Percentiles rank a stretch among this genome's conserved stretches.
Evolutionary conservation across 2,113 vertebrate genomes (phyloP).

Genomic region (Mustela nigripes): DNA sequence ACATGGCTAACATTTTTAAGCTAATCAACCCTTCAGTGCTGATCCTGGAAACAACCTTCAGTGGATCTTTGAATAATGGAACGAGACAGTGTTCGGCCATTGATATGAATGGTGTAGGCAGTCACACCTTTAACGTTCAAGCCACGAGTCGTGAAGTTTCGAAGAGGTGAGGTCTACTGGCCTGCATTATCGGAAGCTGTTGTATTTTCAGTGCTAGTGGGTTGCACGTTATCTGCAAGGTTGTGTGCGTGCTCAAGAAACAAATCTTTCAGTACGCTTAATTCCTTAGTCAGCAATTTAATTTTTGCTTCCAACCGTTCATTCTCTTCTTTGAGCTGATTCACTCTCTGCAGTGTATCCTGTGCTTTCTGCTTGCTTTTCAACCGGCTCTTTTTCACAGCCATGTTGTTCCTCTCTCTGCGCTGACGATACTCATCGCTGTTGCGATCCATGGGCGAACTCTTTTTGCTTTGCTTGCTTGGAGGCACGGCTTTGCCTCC

Average conservation of each 20-base stretch:
- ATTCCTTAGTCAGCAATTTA: constrained; percentile 98
- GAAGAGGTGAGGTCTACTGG: constrained; percentile 78
- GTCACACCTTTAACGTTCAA: constrained; percentile 64
- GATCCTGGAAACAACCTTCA: constrained; percentile 78
- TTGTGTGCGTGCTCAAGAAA: constrained; percentile 99
- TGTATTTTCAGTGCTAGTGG: constrained; percentile 87
- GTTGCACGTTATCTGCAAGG: constrained; percentile 95
- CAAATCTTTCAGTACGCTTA: constrained; percentile 98
- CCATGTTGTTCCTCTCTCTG: constrained; percentile 98
- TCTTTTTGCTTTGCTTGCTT: constrained; percentile 94
- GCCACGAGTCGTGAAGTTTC: not conserved
- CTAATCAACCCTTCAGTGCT: constrained; percentile 86
- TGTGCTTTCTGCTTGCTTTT: constrained; percentile 99
- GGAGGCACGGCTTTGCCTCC: constrained; percentile 93
- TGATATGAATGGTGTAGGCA: not conserved
- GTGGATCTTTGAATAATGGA: constrained; percentile 62
- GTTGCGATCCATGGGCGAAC: constrained; percentile 92
- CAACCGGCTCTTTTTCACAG: constrained; percentile 98
- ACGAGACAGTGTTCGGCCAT: constrained; percentile 40
- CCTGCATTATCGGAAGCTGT: constrained; percentile 81
- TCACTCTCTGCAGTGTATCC: constrained; percentile 97
- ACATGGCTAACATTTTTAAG: constrained; percentile 77
- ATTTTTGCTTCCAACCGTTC: constrained; percentile 99
- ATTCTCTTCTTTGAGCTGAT: constrained; percentile 99
- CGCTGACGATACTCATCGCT: constrained; percentile 97